phyloP scores from a whole-genome alignment of 2,888 invertebrate species.

The Cephalotes varians region DNA sequence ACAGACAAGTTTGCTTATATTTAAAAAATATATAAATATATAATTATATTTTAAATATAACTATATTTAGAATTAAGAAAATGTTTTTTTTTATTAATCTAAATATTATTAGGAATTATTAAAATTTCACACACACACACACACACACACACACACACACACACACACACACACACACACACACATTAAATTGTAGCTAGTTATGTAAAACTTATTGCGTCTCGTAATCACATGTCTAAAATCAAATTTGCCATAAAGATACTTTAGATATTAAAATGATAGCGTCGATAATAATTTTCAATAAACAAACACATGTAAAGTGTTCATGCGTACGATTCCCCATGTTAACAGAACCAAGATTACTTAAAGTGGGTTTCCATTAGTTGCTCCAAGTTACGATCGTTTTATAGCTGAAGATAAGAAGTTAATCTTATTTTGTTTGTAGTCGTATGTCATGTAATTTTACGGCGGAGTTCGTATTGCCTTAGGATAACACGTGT shows the following conservation, averaged over 20 bases:
- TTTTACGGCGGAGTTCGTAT: constrained; percentile 41
- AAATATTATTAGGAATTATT: background rate
- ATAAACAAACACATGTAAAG: constrained; percentile 34
- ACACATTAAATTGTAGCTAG: background rate
- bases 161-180: no score
- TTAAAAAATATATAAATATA: background rate
- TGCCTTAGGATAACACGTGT: constrained; percentile 21
- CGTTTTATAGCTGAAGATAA: constrained; percentile 64
- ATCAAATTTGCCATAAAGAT: constrained; percentile 2
- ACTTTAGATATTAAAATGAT: background rate
- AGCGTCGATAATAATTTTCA: constrained; percentile 26
- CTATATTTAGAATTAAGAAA: background rate
- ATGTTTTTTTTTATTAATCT: background rate
- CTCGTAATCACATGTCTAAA: background rate
- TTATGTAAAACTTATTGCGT: background rate
- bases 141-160: no score
- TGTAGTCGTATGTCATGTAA: constrained; percentile 30
- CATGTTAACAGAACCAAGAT: constrained; percentile 53
- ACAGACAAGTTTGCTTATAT: background rate
- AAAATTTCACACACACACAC: no score
- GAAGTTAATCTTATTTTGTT: constrained; percentile 61
- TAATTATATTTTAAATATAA: background rate
- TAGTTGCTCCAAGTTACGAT: constrained; percentile 55
- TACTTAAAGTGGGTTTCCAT: constrained; percentile 61
- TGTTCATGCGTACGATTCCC: background rate